A percentile compares a stretch with the other conserved stretches of the same genome.
These are phyloP conservation scores for Onthophagus sagittarius DNA, from an alignment of 2,888 invertebrate species.

Conservation along the genomic window DNA sequence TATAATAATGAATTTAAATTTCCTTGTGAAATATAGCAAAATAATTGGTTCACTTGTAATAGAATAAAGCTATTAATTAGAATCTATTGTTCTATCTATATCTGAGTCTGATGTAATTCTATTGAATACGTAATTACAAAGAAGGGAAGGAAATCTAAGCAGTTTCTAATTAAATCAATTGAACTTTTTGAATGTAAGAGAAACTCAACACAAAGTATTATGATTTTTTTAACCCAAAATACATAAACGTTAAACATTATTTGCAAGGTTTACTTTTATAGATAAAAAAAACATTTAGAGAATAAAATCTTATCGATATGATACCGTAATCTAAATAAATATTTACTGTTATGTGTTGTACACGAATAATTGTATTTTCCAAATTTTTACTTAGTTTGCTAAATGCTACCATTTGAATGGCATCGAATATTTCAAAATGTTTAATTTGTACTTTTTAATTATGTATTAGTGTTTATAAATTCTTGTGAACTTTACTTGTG, in stretches of 20 bases:
- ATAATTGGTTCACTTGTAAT: not conserved
- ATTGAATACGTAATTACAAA: no score
- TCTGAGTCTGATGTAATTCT: not conserved
- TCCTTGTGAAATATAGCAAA: not conserved
- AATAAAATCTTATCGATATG: not conserved
- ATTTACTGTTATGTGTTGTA: not conserved
- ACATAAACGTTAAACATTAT: not conserved
- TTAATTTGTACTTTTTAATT: not conserved
- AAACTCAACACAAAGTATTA: no score
- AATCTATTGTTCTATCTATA: not conserved
- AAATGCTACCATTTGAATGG: no score
- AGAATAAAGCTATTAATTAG: not conserved
- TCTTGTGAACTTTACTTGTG: not conserved
- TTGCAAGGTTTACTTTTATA: not conserved
- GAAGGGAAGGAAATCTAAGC: no score
- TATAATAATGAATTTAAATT: not conserved
- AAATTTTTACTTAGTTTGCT: not conserved
- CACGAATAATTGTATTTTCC: not conserved
- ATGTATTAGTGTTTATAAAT: not conserved
- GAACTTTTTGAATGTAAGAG: no score
- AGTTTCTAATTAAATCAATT: no score
- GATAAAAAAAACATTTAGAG: not conserved
- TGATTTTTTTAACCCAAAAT: not conserved
- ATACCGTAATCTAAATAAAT: not conserved
- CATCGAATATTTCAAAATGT: not conserved